Evolutionary conservation across 2,113 vertebrate genomes (phyloP), one percentile per base, ranked within the genome.

Genomic region (Ancistrus triradiatus): DNA sequence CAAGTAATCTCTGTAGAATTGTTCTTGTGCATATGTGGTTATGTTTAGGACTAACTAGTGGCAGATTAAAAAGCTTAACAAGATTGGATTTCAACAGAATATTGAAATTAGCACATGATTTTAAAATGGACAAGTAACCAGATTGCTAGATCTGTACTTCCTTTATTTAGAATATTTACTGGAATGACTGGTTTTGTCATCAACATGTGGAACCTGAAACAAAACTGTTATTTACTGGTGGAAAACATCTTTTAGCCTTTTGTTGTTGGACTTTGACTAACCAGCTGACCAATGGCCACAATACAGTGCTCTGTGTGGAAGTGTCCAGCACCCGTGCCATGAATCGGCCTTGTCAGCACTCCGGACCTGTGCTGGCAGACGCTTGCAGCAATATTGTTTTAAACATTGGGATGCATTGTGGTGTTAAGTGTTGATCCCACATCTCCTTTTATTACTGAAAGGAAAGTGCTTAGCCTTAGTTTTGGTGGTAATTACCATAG

Each of bases 341-440:
- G 69, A 31, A 64, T 69, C 21, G 51, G 71, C 69, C 77, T 78
- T 70, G 63, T 84, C 84, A 83, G 80, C 83, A 77, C 57, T 81
- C 77, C 66, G 57, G n/a, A 43, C 24, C 17, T 3, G 14, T 10
- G 18, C 21, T n/a, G 17, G 40, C 8, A 38, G 18, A 46, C 14
- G 13, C 15, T 2, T 24, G 9, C 11, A 38, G 56, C 22, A n/a
- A 24, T 33, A 7, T 48, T 14, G 13, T 11, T 59, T 22, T 38
- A 61, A 51, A 59, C 28, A 62, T 15, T 51, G 31, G 44, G 43
- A 10, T 60, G 21, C 19, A 68, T 49, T 53, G 46, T 64, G 58
- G n/a, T 50, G 48, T 48, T 8, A 7, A 22, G 14, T 51, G 62
- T 28, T 17, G 15, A 46, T 38, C 47, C 51, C 21, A 10, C 13